Evolutionary conservation across 2,113 vertebrate species (phyloP).

Genomic region (Ariopsis seemanni): DNA sequence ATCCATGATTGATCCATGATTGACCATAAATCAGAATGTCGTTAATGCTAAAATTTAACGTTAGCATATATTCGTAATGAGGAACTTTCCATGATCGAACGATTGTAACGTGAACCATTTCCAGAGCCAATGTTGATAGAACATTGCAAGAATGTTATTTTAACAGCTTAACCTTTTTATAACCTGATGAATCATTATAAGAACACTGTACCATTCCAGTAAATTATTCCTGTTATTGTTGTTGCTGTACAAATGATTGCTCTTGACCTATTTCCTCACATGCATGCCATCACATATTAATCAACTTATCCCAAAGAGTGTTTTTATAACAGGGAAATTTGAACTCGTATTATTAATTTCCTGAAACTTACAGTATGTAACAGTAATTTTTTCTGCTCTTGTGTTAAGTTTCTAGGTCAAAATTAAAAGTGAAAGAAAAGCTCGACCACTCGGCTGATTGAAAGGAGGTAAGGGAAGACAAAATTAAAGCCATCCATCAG

Average conservation of each 20-base stretch:
- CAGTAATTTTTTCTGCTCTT: constrained; percentile 1
- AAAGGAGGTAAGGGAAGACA: constrained; percentile 50
- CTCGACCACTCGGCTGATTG: constrained; percentile 22
- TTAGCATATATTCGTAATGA: too few species aligned
- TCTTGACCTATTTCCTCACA: background rate
- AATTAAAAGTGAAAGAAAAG: constrained; percentile 36
- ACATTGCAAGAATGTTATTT: background rate
- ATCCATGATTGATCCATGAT: too few species aligned
- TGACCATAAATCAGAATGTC: too few species aligned
- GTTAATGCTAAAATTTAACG: too few species aligned
- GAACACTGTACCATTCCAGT: background rate
- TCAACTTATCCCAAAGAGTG: background rate
- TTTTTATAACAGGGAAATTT: background rate
- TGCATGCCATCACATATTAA: background rate
- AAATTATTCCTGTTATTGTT: background rate
- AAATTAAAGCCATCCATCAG: constrained; percentile 55
- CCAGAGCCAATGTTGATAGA: background rate
- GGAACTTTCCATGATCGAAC: too few species aligned
- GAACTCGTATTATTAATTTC: constrained; percentile 22
- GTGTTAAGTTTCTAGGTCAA: constrained; percentile 45
- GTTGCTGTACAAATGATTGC: background rate
- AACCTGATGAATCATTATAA: background rate
- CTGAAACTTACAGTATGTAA: constrained; percentile 36
- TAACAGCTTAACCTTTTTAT: background rate
- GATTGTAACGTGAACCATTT: background rate